A percentile compares a stretch with the other conserved stretches of the same genome.
Conservation (phyloP, 2,797 vertebrate species). For the Danio jaintianensis region DNA sequence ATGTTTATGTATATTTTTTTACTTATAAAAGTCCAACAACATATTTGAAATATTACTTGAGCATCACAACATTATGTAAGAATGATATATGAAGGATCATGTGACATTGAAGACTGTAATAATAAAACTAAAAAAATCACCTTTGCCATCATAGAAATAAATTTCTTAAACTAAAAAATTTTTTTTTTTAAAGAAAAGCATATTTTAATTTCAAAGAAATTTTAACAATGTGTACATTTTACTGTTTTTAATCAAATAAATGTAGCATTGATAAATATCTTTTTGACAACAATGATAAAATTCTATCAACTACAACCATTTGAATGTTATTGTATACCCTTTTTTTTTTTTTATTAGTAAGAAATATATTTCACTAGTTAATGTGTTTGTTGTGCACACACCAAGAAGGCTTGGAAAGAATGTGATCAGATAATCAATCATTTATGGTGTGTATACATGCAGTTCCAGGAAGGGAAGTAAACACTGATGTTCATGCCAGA, state of each 20-base stretch:
- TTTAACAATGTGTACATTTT: neutral
- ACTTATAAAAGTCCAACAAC: too few relatives aligned
- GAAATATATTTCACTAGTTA: neutral
- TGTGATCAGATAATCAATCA: conserved; percentile 10
- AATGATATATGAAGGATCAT: too few relatives aligned
- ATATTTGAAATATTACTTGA: too few relatives aligned
- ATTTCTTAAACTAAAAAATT: too few relatives aligned
- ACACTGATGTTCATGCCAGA: neutral
- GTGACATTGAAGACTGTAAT: too few relatives aligned
- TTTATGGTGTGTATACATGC: neutral
- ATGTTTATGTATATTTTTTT: too few relatives aligned
- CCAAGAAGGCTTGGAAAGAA: neutral
- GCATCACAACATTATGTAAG: too few relatives aligned
- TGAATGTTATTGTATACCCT: neutral
- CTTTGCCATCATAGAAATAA: too few relatives aligned
- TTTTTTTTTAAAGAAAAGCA: too few relatives aligned
- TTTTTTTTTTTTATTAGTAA: neutral
- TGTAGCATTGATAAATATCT: neutral
- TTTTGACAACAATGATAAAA: too few relatives aligned
- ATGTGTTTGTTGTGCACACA: neutral
- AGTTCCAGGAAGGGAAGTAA: conserved; percentile 4
- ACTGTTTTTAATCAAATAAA: neutral
- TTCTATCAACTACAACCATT: neutral
- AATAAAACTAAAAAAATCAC: too few relatives aligned
- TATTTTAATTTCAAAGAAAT: neutral